Conservation (phyloP, 2,113 vertebrate species). For the Phoenicopterus ruber region DNA sequence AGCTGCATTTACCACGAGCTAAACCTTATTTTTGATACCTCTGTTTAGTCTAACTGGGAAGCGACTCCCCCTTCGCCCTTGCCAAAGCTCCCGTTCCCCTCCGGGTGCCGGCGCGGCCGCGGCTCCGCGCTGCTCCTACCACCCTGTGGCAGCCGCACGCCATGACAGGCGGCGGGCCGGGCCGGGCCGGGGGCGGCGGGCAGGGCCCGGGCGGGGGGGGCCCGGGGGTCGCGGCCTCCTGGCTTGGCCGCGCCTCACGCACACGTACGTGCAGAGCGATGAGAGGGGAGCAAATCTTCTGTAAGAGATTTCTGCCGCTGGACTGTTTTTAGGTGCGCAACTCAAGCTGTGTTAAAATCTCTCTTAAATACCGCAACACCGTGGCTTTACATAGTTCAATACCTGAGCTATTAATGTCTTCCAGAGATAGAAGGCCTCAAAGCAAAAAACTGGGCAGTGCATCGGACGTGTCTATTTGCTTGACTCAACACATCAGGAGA, state of each 20-base stretch:
- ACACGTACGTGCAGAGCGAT: neutral
- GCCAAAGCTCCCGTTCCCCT: too few relatives aligned
- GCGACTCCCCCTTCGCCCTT: neutral
- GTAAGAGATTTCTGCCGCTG: neutral
- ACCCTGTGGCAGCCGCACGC: slow-evolving; percentile 78
- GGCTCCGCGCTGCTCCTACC: slow-evolving; percentile 72
- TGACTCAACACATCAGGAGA: neutral
- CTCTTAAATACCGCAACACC: neutral
- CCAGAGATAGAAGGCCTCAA: neutral
- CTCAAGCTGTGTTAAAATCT: neutral
- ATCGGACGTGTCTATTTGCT: neutral
- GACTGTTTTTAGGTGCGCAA: neutral
- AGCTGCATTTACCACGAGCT: slow-evolving; percentile 65
- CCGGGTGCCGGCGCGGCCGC: too few relatives aligned
- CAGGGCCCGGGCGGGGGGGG: too few relatives aligned
- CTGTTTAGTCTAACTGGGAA: slow-evolving; percentile 6
- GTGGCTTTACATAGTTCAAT: too few relatives aligned
- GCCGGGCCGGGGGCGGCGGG: too few relatives aligned
- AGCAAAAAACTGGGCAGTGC: neutral
- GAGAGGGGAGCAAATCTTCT: neutral
- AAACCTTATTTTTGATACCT: slow-evolving; percentile 54
- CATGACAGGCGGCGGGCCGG: slow-evolving; percentile 79
- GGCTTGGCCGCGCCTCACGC: too few relatives aligned
- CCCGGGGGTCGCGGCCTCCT: too few relatives aligned
- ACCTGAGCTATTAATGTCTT: neutral